Conservation (phyloP, 2,797 vertebrate species). For the Dromococcyx pavoninus region DNA sequence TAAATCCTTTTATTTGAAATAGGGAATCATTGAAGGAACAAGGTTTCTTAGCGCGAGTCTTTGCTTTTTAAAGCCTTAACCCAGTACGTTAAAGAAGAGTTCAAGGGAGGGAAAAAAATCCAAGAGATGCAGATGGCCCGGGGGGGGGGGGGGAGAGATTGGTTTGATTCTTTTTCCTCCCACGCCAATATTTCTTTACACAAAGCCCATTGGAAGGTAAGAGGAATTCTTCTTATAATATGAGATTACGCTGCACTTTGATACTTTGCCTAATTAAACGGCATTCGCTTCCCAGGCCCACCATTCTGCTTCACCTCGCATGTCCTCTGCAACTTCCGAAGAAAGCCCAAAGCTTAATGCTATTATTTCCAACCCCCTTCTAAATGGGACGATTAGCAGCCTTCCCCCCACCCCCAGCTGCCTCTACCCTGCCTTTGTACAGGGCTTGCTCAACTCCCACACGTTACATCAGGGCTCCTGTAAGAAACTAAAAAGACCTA, state of each 20-base stretch:
- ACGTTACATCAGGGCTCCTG: conserved; percentile 74
- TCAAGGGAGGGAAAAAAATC: background rate
- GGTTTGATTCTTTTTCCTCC: conserved; percentile 21
- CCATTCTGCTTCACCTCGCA: background rate
- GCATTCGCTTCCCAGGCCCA: conserved; percentile 10
- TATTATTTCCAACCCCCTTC: conserved; percentile 66
- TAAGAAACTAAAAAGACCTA: conserved; percentile 78
- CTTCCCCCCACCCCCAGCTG: conserved; percentile 66
- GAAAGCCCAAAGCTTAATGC: conserved; percentile 47
- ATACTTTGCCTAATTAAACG: conserved; percentile 24
- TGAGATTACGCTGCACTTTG: conserved; percentile 41
- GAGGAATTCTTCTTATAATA: conserved; percentile 21
- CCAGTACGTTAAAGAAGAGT: conserved; percentile 57
- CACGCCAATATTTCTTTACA: conserved; percentile 61
- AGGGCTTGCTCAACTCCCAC: conserved; percentile 81
- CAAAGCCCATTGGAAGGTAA: conserved; percentile 55
- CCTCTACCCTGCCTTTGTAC: conserved; percentile 71
- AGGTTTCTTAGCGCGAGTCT: conserved; percentile 80
- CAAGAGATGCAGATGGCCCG: background rate
- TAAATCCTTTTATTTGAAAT: conserved; percentile 97
- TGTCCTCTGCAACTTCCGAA: conserved; percentile 17
- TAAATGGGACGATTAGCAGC: conserved; percentile 64
- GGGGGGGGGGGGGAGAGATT: background rate
- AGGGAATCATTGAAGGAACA: conserved; percentile 92
- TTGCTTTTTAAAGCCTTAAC: conserved; percentile 63